Evolutionary conservation across 2,888 invertebrate species (phyloP).

Genomic region (Dolomedes plantarius): DNA sequence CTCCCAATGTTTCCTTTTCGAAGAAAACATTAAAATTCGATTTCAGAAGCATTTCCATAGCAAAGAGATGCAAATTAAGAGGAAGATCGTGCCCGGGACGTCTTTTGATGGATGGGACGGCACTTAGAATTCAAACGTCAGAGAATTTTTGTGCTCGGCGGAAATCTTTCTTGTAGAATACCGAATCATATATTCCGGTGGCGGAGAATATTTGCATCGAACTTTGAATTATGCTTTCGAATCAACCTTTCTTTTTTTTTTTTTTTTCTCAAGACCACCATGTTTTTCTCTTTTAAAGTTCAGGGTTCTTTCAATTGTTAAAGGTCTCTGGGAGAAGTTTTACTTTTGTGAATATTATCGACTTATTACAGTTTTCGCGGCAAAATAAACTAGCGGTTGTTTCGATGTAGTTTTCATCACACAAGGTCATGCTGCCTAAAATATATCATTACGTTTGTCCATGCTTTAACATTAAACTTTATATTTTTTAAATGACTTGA

Average conservation of each 20-base stretch:
- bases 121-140: slow-evolving; percentile 42
- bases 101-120: slow-evolving; percentile 43
- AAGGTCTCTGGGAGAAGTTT: too few species aligned
- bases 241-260: too few species aligned
- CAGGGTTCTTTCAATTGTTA: too few species aligned
- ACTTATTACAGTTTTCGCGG: too few species aligned
- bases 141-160: slow-evolving; percentile 10
- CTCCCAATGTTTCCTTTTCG: background rate
- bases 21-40: slow-evolving; percentile 65
- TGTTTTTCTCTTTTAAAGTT: too few species aligned
- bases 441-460: too few species aligned
- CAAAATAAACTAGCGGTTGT: too few species aligned
- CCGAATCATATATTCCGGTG: slow-evolving; percentile 12
- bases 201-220: background rate
- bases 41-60: slow-evolving; percentile 58
- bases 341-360: too few species aligned
- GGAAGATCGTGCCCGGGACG: slow-evolving; percentile 29
- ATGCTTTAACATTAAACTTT: too few species aligned
- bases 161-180: slow-evolving; percentile 18
- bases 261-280: background rate
- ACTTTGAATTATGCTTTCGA: background rate
- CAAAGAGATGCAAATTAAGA: slow-evolving; percentile 58
- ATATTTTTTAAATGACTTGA: too few species aligned
- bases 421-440: too few species aligned
- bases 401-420: too few species aligned